These are phyloP conservation scores for Opisthocomus hoazin DNA, from an alignment of 2,113 vertebrate species.

Conservation along the genomic window DNA sequence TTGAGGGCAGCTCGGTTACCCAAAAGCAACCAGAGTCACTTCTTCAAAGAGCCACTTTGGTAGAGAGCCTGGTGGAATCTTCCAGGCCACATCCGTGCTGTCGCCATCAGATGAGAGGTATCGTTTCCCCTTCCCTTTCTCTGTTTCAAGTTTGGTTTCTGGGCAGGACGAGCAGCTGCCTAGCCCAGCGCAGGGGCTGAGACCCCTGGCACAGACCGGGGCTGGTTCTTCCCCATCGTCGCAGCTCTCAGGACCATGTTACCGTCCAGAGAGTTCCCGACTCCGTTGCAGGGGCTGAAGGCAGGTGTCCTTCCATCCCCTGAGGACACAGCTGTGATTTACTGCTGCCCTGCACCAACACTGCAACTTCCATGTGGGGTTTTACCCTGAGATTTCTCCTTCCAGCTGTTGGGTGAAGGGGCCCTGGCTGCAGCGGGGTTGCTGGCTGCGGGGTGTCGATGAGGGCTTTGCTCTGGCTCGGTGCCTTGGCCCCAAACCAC, in stretches of 20 bases:
- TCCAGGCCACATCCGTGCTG: background rate
- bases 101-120: background rate
- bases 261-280: background rate
- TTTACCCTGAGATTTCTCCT: background rate
- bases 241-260: background rate
- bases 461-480: background rate
- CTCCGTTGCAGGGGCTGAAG: background rate
- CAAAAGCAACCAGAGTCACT: background rate
- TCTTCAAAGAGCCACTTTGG: background rate
- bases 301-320: background rate
- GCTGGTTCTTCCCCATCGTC: rapidly evolving
- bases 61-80: background rate
- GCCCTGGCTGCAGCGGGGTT: background rate
- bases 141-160: background rate
- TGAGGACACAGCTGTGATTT: background rate
- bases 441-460: rapidly evolving
- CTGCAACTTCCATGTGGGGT: rapidly evolving
- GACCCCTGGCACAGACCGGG: rapidly evolving
- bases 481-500: background rate
- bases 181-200: background rate
- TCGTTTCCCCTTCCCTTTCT: background rate
- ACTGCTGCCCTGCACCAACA: rapidly evolving
- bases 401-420: background rate
- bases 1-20: background rate
- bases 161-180: background rate